These are phyloP conservation scores for Lophotriccus pileatus DNA, from an alignment of 2,797 vertebrate genomes.

Conservation along the genomic window DNA sequence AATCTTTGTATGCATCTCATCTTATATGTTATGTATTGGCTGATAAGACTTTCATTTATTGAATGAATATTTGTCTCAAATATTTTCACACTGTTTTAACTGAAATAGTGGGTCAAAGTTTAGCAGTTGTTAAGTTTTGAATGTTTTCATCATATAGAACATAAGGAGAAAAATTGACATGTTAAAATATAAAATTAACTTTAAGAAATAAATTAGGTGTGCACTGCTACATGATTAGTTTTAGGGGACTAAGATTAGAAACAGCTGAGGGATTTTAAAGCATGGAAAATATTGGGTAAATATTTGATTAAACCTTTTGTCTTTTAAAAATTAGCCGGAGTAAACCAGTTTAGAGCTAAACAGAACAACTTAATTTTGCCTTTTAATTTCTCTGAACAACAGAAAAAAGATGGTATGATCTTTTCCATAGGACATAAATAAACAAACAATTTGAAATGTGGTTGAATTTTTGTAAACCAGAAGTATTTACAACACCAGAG, in stretches of 20 bases:
- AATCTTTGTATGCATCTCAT: neutral
- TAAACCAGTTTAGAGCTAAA: neutral
- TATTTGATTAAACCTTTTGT: neutral
- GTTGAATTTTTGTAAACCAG: neutral
- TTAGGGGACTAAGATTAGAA: neutral
- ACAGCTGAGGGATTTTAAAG: neutral
- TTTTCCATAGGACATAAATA: neutral
- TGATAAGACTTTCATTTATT: neutral
- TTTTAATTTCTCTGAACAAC: neutral
- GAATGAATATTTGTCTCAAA: neutral
- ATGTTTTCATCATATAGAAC: neutral
- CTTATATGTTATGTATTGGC: neutral
- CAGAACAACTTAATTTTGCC: neutral
- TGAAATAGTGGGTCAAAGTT: neutral
- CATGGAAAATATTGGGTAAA: neutral
- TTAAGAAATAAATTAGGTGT: neutral
- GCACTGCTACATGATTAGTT: accelerated
- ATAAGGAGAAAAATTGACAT: neutral
- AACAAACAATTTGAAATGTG: neutral
- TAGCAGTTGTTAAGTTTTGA: neutral
- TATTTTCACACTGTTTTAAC: neutral
- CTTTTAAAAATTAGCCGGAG: neutral
- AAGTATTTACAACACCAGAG: neutral
- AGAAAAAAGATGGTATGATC: neutral
- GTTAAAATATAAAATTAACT: neutral